Evolutionary conservation across 2,888 invertebrate species (phyloP).

Genomic region (Ichneumoninae sp.): DNA sequence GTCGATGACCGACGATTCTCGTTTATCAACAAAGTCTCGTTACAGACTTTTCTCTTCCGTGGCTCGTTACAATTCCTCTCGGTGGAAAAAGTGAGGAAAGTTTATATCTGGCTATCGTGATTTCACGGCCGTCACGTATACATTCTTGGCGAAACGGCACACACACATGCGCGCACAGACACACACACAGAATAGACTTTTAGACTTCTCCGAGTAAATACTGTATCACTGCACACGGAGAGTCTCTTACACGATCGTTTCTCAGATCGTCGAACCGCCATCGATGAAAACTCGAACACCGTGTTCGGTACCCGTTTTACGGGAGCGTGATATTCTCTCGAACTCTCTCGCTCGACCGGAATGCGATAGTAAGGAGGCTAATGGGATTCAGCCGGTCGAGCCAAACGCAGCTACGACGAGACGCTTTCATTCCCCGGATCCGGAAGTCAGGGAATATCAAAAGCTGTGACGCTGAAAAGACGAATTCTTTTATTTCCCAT

Average conservation of each 20-base stretch:
- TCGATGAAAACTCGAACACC: constrained; percentile 55
- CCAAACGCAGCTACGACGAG: constrained; percentile 39
- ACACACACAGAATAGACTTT: neutral
- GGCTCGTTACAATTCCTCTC: constrained; percentile 17
- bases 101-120: constrained; percentile 40
- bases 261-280: constrained; percentile 33
- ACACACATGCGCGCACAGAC: neutral
- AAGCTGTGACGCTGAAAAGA: constrained; percentile 15
- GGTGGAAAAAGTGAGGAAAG: constrained; percentile 54
- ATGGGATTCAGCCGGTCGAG: constrained; percentile 73
- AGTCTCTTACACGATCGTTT: constrained; percentile 44
- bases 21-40: constrained; percentile 32
- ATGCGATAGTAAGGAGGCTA: constrained; percentile 73
- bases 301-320: neutral
- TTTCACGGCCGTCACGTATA: constrained; percentile 1
- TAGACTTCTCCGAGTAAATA: neutral
- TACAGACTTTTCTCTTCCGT: constrained; percentile 54
- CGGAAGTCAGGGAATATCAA: constrained; percentile 63
- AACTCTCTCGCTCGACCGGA: constrained; percentile 64
- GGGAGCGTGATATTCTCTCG: constrained; percentile 3
- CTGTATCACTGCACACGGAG: neutral
- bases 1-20: constrained; percentile 31
- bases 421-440: constrained; percentile 65
- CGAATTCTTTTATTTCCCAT: neutral
- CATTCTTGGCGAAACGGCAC: neutral